Evolutionary conservation across 2,113 vertebrate genomes (phyloP).

Genomic region (Entomyzon cyanotis): DNA sequence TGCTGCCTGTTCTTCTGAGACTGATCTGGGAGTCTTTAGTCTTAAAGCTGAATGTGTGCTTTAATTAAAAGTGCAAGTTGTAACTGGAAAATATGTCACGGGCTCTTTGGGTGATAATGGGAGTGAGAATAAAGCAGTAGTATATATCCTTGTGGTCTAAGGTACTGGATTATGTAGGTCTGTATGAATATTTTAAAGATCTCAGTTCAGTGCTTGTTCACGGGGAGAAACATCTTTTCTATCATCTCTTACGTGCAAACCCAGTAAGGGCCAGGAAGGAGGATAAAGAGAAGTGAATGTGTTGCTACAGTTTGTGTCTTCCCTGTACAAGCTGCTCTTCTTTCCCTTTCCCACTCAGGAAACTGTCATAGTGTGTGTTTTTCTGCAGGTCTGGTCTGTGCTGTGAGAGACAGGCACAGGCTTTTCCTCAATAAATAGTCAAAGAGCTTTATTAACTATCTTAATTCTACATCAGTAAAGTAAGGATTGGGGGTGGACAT

Average conservation of each 20-base stretch:
- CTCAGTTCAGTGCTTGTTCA: not conserved
- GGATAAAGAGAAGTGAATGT: not conserved
- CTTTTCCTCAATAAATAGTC: not conserved
- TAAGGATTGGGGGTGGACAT: not conserved
- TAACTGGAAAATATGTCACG: constrained; percentile 21
- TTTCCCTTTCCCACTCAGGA: not conserved
- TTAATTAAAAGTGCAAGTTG: constrained; percentile 51
- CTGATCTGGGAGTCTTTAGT: constrained; percentile 4
- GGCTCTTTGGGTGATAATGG: not conserved
- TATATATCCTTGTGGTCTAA: not conserved
- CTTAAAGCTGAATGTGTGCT: not conserved
- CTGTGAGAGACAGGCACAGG: not conserved
- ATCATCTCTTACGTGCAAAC: not conserved
- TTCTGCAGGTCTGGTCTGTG: not conserved
- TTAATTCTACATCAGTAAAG: not conserved
- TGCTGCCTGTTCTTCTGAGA: constrained; percentile 46
- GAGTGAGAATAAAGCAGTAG: not conserved
- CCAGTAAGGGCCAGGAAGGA: not conserved
- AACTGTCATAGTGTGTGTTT: not conserved
- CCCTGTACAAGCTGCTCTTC: not conserved
- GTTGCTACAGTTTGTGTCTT: not conserved
- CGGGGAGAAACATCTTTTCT: not conserved
- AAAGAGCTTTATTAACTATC: not conserved
- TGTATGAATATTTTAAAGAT: not conserved
- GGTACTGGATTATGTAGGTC: not conserved